Evolutionary conservation across 2,113 vertebrate species (phyloP).

Genomic region (Chaetura pelagica): DNA sequence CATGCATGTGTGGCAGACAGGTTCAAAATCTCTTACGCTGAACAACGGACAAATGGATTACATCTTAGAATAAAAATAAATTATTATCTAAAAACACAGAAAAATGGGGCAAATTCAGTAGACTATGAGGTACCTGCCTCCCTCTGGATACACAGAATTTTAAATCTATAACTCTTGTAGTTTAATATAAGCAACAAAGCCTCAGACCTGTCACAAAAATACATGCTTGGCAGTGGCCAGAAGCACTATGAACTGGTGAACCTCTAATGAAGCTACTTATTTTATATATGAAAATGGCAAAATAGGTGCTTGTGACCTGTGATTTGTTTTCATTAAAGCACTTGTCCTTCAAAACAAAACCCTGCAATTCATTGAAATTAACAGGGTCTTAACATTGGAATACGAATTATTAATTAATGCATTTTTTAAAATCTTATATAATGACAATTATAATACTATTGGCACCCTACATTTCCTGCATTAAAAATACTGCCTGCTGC

Average conservation of each 20-base stretch:
- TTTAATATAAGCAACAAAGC: background rate
- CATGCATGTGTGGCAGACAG: background rate
- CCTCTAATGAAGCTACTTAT: background rate
- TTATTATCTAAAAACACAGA: conserved; percentile 38
- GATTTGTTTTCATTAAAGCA: conserved; percentile 60
- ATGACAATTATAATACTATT: background rate
- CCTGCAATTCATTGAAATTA: conserved; percentile 53
- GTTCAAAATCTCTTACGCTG: background rate
- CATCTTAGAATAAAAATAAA: conserved; percentile 20
- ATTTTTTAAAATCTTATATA: background rate
- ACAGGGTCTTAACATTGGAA: conserved; percentile 33
- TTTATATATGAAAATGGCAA: conserved; percentile 2
- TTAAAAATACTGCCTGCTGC: background rate
- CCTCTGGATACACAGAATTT: background rate
- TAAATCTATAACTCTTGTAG: background rate
- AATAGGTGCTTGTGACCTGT: background rate
- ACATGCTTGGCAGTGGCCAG: background rate
- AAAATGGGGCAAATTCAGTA: background rate
- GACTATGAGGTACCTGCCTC: background rate
- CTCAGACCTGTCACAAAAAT: background rate
- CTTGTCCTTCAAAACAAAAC: conserved; percentile 34
- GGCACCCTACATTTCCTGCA: background rate
- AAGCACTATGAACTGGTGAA: background rate
- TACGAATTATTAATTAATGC: conserved; percentile 14
- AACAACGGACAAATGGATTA: conserved; percentile 17